Conservation (phyloP, 2,113 vertebrate genomes). For the Pomatostomus ruficeps region DNA sequence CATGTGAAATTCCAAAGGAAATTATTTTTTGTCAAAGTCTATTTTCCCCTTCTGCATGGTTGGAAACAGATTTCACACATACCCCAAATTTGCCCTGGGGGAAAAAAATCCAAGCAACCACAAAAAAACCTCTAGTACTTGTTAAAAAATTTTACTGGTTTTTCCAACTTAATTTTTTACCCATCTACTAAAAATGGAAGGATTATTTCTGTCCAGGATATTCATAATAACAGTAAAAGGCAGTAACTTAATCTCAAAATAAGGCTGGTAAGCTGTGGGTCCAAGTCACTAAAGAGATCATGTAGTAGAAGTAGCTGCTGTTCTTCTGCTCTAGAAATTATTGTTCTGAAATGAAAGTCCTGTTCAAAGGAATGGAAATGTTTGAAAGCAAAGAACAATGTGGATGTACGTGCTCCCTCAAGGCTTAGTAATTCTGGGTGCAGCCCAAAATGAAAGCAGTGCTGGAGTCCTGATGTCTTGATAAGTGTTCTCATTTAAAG, state of each 20-base stretch:
- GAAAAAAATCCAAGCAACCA: neutral
- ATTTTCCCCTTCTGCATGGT: neutral
- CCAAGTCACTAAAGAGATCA: neutral
- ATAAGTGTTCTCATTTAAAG: neutral
- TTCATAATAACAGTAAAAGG: neutral
- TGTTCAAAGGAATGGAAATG: neutral
- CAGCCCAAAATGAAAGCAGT: neutral
- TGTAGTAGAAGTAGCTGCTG: neutral
- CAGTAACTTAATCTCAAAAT: neutral
- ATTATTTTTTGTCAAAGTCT: neutral
- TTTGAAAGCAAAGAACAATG: neutral
- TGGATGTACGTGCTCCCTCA: neutral
- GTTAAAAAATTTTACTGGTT: slow-evolving; percentile 4
- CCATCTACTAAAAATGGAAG: neutral
- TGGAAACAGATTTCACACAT: neutral
- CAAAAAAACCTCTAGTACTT: slow-evolving; percentile 22
- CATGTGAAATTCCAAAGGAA: neutral
- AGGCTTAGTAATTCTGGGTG: neutral
- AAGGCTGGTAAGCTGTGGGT: neutral
- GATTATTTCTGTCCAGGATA: neutral
- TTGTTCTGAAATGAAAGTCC: neutral
- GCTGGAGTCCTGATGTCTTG: neutral
- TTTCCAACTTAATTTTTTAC: neutral
- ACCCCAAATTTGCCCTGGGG: neutral
- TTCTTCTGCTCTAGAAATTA: neutral